Percentiles rank a stretch among this genome's conserved stretches.
phyloP scores from a whole-genome alignment of 2,113 vertebrate genomes.

The Okapia johnstoni region DNA sequence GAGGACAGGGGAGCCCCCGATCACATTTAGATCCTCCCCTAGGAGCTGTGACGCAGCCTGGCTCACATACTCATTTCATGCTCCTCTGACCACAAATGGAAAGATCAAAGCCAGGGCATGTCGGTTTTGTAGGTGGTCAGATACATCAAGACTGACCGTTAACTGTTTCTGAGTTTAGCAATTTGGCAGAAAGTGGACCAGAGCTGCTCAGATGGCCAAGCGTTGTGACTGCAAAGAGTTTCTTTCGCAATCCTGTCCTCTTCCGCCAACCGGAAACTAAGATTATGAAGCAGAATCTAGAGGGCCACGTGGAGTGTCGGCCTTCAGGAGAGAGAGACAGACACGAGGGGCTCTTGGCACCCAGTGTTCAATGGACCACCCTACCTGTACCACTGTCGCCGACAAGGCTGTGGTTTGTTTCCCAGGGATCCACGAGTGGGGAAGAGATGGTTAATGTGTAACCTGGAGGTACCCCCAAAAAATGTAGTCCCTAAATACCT shows the following conservation, averaged over 20 bases:
- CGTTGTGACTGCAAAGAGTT: background rate
- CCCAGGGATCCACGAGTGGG: background rate
- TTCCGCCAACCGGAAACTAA: background rate
- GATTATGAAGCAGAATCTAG: background rate
- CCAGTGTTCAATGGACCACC: fast-evolving
- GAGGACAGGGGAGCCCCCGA: background rate
- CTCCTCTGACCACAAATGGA: background rate
- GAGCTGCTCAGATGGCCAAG: background rate
- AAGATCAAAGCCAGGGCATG: slow-evolving; percentile 17
- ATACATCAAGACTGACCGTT: background rate
- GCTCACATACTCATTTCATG: slow-evolving; percentile 28
- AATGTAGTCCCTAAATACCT: background rate
- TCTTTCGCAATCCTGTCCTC: background rate
- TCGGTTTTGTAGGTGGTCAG: background rate
- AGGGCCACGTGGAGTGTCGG: fast-evolving
- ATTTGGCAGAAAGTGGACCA: background rate
- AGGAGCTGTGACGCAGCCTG: slow-evolving; percentile 16
- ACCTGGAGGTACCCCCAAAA: fast-evolving
- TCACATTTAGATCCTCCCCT: slow-evolving; percentile 53
- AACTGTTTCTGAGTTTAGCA: slow-evolving; percentile 20
- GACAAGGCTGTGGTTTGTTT: fast-evolving
- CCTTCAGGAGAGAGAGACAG: background rate
- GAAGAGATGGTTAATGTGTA: background rate
- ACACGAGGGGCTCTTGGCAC: fast-evolving
- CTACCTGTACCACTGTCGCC: background rate